phyloP scores from a whole-genome alignment of 1,140 invertebrate genomes.

The Euura saliciscinereae region DNA sequence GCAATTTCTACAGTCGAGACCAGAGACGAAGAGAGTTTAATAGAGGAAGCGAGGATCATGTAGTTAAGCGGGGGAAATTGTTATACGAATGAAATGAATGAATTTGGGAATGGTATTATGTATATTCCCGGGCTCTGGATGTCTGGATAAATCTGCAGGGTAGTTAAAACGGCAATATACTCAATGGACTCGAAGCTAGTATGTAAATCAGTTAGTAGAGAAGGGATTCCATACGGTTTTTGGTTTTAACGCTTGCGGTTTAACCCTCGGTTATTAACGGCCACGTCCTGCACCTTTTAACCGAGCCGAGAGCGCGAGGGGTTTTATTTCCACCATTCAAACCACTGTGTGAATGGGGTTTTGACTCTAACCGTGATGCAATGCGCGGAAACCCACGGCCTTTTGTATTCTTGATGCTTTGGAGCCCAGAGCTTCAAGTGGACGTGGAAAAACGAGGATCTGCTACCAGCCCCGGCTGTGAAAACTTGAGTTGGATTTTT shows the following conservation, averaged over 20 bases:
- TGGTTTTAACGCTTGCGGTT: constrained; percentile 3
- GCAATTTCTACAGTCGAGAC: no score
- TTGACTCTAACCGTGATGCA: background rate
- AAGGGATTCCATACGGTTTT: background rate
- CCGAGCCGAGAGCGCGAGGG: background rate
- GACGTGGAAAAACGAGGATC: no score
- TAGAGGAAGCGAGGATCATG: background rate
- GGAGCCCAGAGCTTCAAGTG: background rate
- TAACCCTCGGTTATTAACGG: background rate
- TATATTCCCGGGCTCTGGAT: constrained; percentile 26
- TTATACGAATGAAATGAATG: constrained; percentile 16
- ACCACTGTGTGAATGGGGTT: background rate
- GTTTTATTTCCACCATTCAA: background rate
- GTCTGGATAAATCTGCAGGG: background rate
- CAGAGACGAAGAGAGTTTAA: no score
- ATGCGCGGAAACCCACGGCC: background rate
- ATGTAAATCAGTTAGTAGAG: constrained; percentile 3
- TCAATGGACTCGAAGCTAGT: constrained; percentile 6
- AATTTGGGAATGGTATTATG: constrained; percentile 27
- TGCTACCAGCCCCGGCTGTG: no score
- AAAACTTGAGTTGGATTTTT: no score
- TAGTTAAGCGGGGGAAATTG: background rate
- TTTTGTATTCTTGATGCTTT: background rate
- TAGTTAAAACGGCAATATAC: constrained; percentile 12
- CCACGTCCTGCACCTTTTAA: background rate